Conservation (phyloP, 1,140 invertebrate genomes). For the Penaeus chinensis region DNA sequence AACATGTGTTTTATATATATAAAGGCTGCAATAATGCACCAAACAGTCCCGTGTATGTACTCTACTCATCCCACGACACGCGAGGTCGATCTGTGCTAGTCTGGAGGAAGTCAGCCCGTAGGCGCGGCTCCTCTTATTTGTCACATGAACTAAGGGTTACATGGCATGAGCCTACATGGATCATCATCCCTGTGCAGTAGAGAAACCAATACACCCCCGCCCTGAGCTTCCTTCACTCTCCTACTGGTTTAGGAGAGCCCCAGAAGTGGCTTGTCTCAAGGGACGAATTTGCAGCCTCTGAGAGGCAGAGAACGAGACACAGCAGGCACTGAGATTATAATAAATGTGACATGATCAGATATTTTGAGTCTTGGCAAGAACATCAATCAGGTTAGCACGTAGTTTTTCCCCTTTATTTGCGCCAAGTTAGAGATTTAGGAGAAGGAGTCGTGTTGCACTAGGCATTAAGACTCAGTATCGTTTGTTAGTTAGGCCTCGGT, state of each 20-base stretch:
- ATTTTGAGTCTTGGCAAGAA: no score
- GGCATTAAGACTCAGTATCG: no score
- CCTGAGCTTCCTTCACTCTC: slow-evolving; percentile 39
- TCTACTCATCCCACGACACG: not conserved
- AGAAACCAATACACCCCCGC: not conserved
- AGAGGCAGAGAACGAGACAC: no score
- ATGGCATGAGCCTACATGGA: slow-evolving; percentile 45
- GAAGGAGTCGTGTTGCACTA: no score
- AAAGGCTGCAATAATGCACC: no score
- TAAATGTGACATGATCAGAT: no score
- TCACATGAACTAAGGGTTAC: not conserved
- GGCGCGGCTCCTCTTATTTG: slow-evolving; percentile 2
- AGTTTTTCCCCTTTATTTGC: no score
- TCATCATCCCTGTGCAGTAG: slow-evolving; percentile 39
- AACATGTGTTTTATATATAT: no score
- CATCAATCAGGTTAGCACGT: no score
- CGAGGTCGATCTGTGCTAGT: slow-evolving; percentile 22
- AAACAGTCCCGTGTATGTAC: not conserved
- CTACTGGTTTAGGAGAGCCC: slow-evolving; percentile 54
- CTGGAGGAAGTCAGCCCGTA: slow-evolving; percentile 5
- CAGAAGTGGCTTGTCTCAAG: slow-evolving; percentile 22
- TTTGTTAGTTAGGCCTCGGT: no score
- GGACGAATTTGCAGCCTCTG: not conserved
- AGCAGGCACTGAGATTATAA: no score
- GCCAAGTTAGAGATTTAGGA: no score